A percentile compares a stretch with the other conserved stretches of the same genome.
Conservation (phyloP, 2,888 invertebrate genomes). For the Polyommatus icarus region DNA sequence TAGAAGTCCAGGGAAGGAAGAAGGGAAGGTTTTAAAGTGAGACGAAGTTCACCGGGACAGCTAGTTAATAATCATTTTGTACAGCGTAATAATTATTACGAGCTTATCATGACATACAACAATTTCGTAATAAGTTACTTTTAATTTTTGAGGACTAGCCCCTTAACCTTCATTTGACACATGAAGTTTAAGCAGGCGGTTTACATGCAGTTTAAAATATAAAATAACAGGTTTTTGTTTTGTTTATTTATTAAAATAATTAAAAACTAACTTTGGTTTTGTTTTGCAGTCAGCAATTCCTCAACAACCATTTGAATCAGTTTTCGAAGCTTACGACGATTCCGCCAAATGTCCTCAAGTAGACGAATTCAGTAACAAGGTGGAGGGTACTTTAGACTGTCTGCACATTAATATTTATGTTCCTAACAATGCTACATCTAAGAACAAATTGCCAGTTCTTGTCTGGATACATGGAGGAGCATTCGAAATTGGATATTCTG, state of each 20-base stretch:
- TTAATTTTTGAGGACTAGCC: too few species aligned
- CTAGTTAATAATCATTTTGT: background rate
- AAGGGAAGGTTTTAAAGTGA: too few species aligned
- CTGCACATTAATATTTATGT: conserved; percentile 55
- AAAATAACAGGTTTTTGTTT: too few species aligned
- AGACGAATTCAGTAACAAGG: conserved; percentile 42
- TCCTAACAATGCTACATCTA: conserved; percentile 49
- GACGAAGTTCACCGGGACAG: too few species aligned
- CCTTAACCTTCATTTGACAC: too few species aligned
- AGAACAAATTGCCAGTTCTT: conserved; percentile 51
- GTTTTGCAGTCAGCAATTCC: conserved; percentile 16
- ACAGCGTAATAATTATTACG: background rate
- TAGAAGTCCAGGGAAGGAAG: too few species aligned
- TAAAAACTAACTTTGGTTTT: background rate
- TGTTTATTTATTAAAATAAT: background rate
- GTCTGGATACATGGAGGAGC: conserved; percentile 56
- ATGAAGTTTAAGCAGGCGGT: too few species aligned
- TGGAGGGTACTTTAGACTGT: conserved; percentile 51
- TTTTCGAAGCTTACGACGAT: conserved; percentile 27
- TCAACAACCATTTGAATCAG: background rate
- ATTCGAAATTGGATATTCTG: conserved; percentile 47
- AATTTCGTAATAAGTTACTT: too few species aligned
- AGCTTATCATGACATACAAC: too few species aligned
- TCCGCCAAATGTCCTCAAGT: conserved; percentile 52
- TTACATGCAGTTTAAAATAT: too few species aligned